These are phyloP conservation scores for Wiebesia pumilae DNA, from an alignment of 1,140 invertebrate species.

Conservation along the genomic window DNA sequence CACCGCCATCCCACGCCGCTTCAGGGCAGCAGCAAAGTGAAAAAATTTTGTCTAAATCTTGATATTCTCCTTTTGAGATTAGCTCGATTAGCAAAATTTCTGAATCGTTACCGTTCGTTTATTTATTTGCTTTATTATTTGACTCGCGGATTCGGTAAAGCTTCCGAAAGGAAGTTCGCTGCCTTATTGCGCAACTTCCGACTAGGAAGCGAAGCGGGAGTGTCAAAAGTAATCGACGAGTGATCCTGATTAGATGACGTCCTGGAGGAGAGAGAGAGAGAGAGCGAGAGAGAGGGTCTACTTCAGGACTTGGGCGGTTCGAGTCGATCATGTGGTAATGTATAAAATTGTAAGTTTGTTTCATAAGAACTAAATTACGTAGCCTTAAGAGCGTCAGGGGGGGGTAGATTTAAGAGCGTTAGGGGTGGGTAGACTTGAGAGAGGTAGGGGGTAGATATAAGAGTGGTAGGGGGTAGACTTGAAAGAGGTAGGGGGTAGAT, in stretches of 20 bases:
- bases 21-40: not conserved
- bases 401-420: too few species aligned
- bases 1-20: too few species aligned
- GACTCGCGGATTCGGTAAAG: conserved; percentile 9
- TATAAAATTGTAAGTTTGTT: too few species aligned
- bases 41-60: conserved; percentile 5
- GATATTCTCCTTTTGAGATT: conserved; percentile 48
- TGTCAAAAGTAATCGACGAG: conserved; percentile 10
- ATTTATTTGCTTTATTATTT: conserved; percentile 28
- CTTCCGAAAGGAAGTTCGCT: conserved; percentile 41
- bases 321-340: conserved; percentile 8
- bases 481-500: too few species aligned
- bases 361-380: too few species aligned
- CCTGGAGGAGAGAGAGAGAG: not conserved
- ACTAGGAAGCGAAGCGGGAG: conserved; percentile 52
- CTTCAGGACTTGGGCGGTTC: too few species aligned
- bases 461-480: too few species aligned
- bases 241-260: not conserved
- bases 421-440: too few species aligned
- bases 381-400: too few species aligned
- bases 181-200: conserved; percentile 33
- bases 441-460: too few species aligned
- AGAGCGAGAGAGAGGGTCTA: too few species aligned
- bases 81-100: conserved; percentile 36
- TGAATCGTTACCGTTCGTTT: conserved; percentile 7